Percentiles rank a stretch among this genome's conserved stretches.
Evolutionary conservation across 2,888 invertebrate genomes (phyloP).

Genomic region (Sinentomon sp.): DNA sequence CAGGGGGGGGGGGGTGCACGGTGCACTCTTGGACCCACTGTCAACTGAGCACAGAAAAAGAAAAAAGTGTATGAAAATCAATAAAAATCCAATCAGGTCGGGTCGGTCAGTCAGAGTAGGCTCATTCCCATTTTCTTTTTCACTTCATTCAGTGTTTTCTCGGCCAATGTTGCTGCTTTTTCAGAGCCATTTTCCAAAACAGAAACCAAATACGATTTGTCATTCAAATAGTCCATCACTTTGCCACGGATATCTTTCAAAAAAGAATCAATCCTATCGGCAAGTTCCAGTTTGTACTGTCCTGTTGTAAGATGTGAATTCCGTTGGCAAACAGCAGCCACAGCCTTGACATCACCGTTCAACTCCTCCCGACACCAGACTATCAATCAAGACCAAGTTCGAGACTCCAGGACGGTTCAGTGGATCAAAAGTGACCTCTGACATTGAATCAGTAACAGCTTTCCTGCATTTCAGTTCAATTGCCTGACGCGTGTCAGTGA

Average conservation of each 20-base stretch:
- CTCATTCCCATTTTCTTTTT: too few relatives aligned
- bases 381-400: conserved; percentile 62
- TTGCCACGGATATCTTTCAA: conserved; percentile 37
- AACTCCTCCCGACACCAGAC: too few relatives aligned
- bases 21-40: too few relatives aligned
- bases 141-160: too few relatives aligned
- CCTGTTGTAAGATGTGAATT: conserved; percentile 38
- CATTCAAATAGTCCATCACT: conserved; percentile 28
- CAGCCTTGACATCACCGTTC: conserved; percentile 33
- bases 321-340: conserved; percentile 39
- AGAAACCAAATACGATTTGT: conserved; percentile 32
- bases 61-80: too few relatives aligned
- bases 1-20: too few relatives aligned
- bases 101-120: too few relatives aligned
- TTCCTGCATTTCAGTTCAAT: conserved; percentile 48
- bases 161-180: conserved; percentile 34
- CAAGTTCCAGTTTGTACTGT: conserved; percentile 41
- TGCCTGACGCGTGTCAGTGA: conserved; percentile 42
- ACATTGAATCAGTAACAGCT: conserved; percentile 67
- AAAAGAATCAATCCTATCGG: conserved; percentile 39
- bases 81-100: too few relatives aligned
- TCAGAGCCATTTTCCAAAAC: conserved; percentile 33
- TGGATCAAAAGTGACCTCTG: conserved; percentile 54
- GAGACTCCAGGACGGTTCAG: conserved; percentile 54
- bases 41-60: too few relatives aligned